These are phyloP conservation scores for Nemurella pictetii DNA, from an alignment of 2,888 invertebrate genomes.

Conservation along the genomic window DNA sequence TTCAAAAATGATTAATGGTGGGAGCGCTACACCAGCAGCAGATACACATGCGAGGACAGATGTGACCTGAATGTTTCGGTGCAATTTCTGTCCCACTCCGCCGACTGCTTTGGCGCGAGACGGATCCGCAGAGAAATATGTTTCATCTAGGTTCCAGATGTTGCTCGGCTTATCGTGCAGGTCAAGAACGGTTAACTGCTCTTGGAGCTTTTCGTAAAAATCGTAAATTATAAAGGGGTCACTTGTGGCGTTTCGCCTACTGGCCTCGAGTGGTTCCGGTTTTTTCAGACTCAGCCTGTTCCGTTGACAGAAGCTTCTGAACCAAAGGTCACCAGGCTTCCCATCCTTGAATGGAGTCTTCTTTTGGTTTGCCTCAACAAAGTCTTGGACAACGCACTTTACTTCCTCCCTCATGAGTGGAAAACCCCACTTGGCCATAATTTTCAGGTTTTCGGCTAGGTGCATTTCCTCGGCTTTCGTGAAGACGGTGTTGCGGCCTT, in stretches of 20 bases:
- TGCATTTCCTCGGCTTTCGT: constrained; percentile 19
- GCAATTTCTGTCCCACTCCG: constrained; percentile 41
- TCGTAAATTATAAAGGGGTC: constrained; percentile 38
- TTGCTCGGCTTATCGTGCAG: constrained; percentile 32
- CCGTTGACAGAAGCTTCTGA: constrained; percentile 31
- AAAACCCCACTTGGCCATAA: constrained; percentile 35
- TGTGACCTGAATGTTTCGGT: constrained; percentile 41
- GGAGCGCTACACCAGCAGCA: constrained; percentile 41
- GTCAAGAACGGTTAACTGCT: constrained; percentile 4
- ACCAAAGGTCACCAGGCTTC: constrained; percentile 36
- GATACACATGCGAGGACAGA: constrained; percentile 43
- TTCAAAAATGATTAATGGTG: constrained; percentile 39
- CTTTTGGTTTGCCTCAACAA: constrained; percentile 20
- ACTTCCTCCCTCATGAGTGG: constrained; percentile 33
- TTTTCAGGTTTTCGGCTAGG: constrained; percentile 23
- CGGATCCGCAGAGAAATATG: constrained; percentile 42
- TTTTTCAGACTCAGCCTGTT: constrained; percentile 35
- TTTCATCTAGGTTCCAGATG: constrained; percentile 37
- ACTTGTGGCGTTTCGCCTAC: constrained; percentile 22
- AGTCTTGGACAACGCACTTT: constrained; percentile 29
- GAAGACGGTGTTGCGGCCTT: constrained; percentile 10
- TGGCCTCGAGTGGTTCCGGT: constrained; percentile 35
- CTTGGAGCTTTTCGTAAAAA: constrained; percentile 34
- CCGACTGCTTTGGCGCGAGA: constrained; percentile 40
- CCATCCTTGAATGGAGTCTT: constrained; percentile 20